A percentile compares a stretch with the other conserved stretches of the same genome.
These are phyloP conservation scores for Maniola jurtina DNA, from an alignment of 1,140 invertebrate species.

Conservation along the genomic window DNA sequence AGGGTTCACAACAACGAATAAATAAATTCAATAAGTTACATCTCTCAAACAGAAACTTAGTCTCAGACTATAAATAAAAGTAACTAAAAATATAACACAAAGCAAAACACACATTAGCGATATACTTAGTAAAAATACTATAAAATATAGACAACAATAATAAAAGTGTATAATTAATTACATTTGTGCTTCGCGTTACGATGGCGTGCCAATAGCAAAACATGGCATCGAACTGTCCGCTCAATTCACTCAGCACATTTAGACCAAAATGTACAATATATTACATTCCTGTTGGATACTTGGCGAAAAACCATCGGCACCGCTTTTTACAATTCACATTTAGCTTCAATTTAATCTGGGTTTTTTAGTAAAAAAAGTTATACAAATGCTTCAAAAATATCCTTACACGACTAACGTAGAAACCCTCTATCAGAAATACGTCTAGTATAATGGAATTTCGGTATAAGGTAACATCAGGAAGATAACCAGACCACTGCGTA, in stretches of 20 bases:
- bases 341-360: slow-evolving; percentile 61
- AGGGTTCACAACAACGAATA: slow-evolving; percentile 74
- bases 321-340: slow-evolving; percentile 72
- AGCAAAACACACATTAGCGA: slow-evolving; percentile 73
- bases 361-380: slow-evolving; percentile 78
- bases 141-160: slow-evolving; percentile 71
- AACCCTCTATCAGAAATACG: slow-evolving; percentile 64
- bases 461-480: slow-evolving; percentile 64
- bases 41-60: slow-evolving; percentile 72
- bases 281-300: slow-evolving; percentile 75
- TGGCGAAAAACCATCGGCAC: slow-evolving; percentile 67
- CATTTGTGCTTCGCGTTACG: slow-evolving; percentile 58
- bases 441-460: slow-evolving; percentile 65
- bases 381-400: slow-evolving; percentile 79
- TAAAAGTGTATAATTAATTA: slow-evolving; percentile 42
- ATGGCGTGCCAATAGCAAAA: slow-evolving; percentile 74
- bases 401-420: slow-evolving; percentile 76
- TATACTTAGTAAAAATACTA: slow-evolving; percentile 56
- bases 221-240: slow-evolving; percentile 70
- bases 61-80: slow-evolving; percentile 71
- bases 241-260: slow-evolving; percentile 75
- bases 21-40: slow-evolving; percentile 74
- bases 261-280: slow-evolving; percentile 79
- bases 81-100: slow-evolving; percentile 71
- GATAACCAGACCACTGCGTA: slow-evolving; percentile 45